Percentiles rank a stretch among this genome's conserved stretches.
Conservation (phyloP, 2,888 invertebrate genomes). For the Gastracanthus pulcherrimus region DNA sequence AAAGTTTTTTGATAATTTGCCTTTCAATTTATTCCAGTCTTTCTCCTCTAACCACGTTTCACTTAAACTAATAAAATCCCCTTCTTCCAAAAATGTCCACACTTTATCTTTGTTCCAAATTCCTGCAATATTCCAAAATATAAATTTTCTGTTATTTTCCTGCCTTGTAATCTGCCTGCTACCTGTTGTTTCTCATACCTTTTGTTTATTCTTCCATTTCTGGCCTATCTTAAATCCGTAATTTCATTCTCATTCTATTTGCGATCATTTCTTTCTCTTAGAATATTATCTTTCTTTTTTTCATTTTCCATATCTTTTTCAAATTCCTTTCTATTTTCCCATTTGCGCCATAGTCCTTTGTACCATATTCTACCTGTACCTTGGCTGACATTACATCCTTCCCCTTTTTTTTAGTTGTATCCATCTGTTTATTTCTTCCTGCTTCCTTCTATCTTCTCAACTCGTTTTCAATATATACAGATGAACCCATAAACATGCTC, state of each 20-base stretch:
- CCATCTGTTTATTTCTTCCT: neutral
- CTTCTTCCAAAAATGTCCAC: neutral
- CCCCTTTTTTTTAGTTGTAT: neutral
- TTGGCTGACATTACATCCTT: neutral
- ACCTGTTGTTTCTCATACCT: neutral
- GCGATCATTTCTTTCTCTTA: neutral
- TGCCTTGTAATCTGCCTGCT: neutral
- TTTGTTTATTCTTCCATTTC: neutral
- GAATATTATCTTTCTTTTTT: neutral
- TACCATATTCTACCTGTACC: neutral
- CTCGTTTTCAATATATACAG: neutral
- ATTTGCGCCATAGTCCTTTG: neutral
- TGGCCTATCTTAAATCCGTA: neutral
- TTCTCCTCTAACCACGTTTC: neutral
- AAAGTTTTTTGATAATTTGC: neutral
- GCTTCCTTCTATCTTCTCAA: neutral
- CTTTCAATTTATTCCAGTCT: neutral
- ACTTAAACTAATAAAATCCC: neutral
- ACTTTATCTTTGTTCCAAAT: neutral
- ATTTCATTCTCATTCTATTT: neutral
- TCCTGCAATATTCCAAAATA: conserved; percentile 6
- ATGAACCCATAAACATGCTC: neutral
- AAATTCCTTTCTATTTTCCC: neutral
- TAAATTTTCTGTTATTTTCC: neutral
- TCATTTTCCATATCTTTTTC: neutral